phyloP scores from a whole-genome alignment of 2,888 invertebrate species.

The Apodemia hepburni region DNA sequence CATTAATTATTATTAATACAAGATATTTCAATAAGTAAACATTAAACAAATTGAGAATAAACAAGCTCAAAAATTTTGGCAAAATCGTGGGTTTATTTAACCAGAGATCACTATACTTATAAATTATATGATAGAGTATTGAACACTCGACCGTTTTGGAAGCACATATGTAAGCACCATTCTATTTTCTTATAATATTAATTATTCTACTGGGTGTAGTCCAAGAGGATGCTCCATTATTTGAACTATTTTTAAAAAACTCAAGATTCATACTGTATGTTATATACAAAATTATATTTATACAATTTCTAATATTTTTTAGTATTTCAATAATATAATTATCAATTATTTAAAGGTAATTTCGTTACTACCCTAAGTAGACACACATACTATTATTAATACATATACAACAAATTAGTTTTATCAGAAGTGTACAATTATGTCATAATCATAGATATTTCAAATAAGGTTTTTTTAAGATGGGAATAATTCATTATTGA shows the following conservation, averaged over 20 bases:
- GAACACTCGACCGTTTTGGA: not conserved
- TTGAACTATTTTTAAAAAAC: not conserved
- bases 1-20: not conserved
- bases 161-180: conserved; percentile 13
- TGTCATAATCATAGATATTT: no score
- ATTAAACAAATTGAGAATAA: not conserved
- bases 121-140: not conserved
- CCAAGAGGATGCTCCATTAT: not conserved
- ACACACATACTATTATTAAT: no score
- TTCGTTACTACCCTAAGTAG: no score
- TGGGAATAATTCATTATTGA: no score
- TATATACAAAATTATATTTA: no score
- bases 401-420: no score
- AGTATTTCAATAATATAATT: no score
- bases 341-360: no score
- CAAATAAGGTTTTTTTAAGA: no score
- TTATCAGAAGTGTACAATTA: no score
- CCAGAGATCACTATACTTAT: conserved; percentile 13
- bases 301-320: no score
- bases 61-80: not conserved
- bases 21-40: not conserved
- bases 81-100: conserved; percentile 1
- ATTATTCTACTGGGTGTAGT: conserved; percentile 6
- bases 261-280: no score
- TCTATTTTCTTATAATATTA: conserved; percentile 1